These are phyloP conservation scores for Muschampia plurimacula DNA, from an alignment of 2,888 invertebrate species.

Conservation along the genomic window DNA sequence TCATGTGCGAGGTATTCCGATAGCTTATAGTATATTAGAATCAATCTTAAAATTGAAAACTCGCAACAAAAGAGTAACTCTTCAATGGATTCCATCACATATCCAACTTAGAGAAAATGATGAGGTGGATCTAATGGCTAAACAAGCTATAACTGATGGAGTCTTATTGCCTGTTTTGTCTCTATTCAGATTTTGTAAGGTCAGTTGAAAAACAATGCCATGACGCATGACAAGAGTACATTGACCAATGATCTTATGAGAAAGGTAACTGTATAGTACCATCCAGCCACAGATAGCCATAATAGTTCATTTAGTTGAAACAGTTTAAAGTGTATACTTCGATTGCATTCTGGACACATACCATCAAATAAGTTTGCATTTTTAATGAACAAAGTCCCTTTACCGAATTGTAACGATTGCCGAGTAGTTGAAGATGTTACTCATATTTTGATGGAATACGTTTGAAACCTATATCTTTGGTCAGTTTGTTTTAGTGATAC, in stretches of 20 bases:
- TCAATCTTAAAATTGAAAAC: slow-evolving; percentile 29
- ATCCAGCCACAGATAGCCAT: slow-evolving; percentile 9
- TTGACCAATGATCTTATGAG: slow-evolving; percentile 9
- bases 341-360: slow-evolving; percentile 26
- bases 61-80: slow-evolving; percentile 10
- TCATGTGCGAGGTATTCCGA: slow-evolving; percentile 38
- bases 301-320: not conserved
- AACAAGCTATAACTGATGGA: slow-evolving; percentile 15
- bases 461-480: not conserved
- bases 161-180: not conserved
- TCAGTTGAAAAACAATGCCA: not conserved
- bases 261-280: slow-evolving; percentile 16
- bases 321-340: slow-evolving; percentile 3
- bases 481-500: too few species aligned
- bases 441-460: too few species aligned
- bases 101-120: slow-evolving; percentile 33
- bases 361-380: slow-evolving; percentile 21
- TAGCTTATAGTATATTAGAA: slow-evolving; percentile 42
- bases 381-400: slow-evolving; percentile 13
- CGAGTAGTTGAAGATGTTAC: not conserved
- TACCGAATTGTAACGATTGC: slow-evolving; percentile 10
- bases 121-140: slow-evolving; percentile 26
- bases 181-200: slow-evolving; percentile 4
- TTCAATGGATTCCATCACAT: slow-evolving; percentile 44
- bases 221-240: slow-evolving; percentile 6